phyloP scores from a whole-genome alignment of 2,797 vertebrate species.

The Manis pentadactyla region DNA sequence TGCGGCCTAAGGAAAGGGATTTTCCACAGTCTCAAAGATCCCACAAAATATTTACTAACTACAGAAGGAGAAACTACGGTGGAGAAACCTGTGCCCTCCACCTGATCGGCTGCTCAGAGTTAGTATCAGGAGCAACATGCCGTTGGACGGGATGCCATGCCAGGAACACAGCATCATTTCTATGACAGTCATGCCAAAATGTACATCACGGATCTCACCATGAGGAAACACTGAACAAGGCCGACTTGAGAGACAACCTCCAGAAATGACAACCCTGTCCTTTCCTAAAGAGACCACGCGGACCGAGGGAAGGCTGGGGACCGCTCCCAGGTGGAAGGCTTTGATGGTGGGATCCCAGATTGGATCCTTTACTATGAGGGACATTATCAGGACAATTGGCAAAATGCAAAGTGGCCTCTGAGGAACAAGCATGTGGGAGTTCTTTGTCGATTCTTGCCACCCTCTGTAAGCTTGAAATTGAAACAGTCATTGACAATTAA shows the following conservation, averaged over 20 bases:
- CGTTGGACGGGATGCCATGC: accelerated
- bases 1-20: accelerated
- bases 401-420: accelerated
- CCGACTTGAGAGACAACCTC: neutral
- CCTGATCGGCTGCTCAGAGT: accelerated
- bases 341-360: accelerated
- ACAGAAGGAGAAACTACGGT: accelerated
- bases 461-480: neutral
- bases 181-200: accelerated
- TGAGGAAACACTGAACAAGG: accelerated
- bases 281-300: neutral
- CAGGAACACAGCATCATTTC: neutral
- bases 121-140: accelerated
- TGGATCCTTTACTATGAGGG: neutral
- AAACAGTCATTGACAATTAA: neutral
- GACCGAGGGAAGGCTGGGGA: accelerated
- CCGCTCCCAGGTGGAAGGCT: neutral
- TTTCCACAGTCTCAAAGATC: accelerated
- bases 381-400: accelerated
- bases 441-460: neutral
- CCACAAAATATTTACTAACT: no score
- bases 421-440: accelerated
- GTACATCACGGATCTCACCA: no score
- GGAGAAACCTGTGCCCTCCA: neutral
- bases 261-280: accelerated